These are phyloP conservation scores for Erpetoichthys calabaricus DNA, from an alignment of 2,797 vertebrate genomes.

Conservation along the genomic window DNA sequence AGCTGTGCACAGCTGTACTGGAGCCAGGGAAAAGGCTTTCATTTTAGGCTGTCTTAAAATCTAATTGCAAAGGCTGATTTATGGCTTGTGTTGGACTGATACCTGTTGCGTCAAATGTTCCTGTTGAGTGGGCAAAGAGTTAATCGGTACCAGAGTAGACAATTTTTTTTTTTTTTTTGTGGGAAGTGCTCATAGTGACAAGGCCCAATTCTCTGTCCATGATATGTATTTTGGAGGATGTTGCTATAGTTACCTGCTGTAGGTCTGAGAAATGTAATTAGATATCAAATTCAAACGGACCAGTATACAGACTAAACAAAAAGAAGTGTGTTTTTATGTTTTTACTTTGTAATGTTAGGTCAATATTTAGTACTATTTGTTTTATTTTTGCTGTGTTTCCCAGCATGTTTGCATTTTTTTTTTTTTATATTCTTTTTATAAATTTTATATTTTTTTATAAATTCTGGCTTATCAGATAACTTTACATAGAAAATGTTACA, in stretches of 20 bases:
- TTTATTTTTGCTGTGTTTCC: too few species aligned
- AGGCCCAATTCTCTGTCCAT: slow-evolving; percentile 41
- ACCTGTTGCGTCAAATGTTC: slow-evolving; percentile 53
- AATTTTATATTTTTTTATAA: too few species aligned
- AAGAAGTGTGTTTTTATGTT: too few species aligned
- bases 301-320: too few species aligned
- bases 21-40: slow-evolving; percentile 17
- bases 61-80: slow-evolving; percentile 4
- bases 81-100: slow-evolving; percentile 35
- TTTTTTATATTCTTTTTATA: too few species aligned
- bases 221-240: slow-evolving; percentile 60
- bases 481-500: too few species aligned
- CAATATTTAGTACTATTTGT: too few species aligned
- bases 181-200: slow-evolving; percentile 22
- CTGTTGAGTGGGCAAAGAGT: slow-evolving; percentile 35
- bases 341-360: too few species aligned
- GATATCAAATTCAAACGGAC: slow-evolving; percentile 23
- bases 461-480: too few species aligned
- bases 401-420: too few species aligned
- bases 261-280: slow-evolving; percentile 55
- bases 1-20: slow-evolving; percentile 16
- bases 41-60: slow-evolving; percentile 10
- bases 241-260: slow-evolving; percentile 47
- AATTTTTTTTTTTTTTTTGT: background rate
- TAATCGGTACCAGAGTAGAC: too few species aligned